Evolutionary conservation across 2,797 vertebrate species (phyloP), one percentile per base, ranked within the genome.

Genomic region (Cheirogaleus major): DNA sequence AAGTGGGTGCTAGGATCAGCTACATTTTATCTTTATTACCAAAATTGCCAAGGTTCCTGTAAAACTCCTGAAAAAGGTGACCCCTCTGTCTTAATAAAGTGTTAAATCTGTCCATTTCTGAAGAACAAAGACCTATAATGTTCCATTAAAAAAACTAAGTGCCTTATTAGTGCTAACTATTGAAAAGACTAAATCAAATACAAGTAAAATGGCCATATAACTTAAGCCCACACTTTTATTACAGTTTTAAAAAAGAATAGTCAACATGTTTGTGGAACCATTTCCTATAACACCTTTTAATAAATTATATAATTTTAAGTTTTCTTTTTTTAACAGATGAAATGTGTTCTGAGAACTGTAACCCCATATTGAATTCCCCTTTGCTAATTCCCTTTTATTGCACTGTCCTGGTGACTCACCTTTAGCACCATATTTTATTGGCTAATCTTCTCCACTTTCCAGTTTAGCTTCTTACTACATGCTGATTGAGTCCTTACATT

Each of bases 181-280:
- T 80, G 91, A 89, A 96, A 95, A 96, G 69, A 32, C 50, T 92
- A 87, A 88, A 96, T 93, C n/a, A 91, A 88, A 95, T 75, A 48
- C 32, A 84, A 67, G 50, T 43, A 65, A 93, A 94, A 84, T 91
- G 83, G 82, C 17, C 12, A 12, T 43, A 57, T 91, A 91, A 94
- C n/a, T 78, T 55, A 89, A 87, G 45, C 61, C 52, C 32, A 63
- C 2, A 52, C 30, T 76, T 97, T 69, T 70, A 85, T 89, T 75
- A 73, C 20, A 59, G 41, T 81, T 94, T 94, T 85, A 79, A 96
- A 93, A 92, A 48, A 95, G 65, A 73, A 91, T 22, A 63, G 57
- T 57, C 75, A 52, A 67, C 25, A 48, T 83, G 94, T 84, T 94
- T 84, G 20, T 85, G 72, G 85, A 82, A 30, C 27, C 22, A 70